Evolutionary conservation across 2,797 vertebrate genomes (phyloP).

Genomic region (Astyanax mexicanus): DNA sequence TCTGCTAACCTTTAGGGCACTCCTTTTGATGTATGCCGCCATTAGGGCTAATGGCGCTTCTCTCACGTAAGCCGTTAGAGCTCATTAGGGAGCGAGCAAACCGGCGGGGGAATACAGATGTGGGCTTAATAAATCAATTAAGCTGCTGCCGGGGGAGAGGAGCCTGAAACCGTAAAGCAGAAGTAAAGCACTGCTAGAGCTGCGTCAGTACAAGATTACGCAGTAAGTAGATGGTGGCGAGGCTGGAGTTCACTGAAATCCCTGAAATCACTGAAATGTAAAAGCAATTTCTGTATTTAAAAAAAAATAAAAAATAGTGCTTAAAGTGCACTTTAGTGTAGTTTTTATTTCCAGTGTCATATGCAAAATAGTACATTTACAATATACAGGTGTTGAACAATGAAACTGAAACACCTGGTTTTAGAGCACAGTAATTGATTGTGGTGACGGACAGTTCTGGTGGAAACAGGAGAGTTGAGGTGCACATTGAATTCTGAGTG

Average conservation of each 20-base stretch:
- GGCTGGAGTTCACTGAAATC: no score
- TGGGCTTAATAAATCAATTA: conserved; percentile 85
- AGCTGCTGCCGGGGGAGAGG: conserved; percentile 72
- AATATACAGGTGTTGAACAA: no score
- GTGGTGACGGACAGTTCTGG: no score
- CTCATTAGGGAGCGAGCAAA: conserved; percentile 86
- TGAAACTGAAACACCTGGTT: no score
- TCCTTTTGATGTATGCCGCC: conserved; percentile 70
- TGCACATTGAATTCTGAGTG: no score
- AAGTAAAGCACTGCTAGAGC: conserved; percentile 57
- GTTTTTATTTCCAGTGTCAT: no score
- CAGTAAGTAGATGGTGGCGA: not conserved
- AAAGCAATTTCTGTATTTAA: no score
- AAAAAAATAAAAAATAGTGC: no score
- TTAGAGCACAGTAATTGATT: no score
- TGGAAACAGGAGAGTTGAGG: no score
- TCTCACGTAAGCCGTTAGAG: conserved; percentile 87
- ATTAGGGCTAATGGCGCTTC: conserved; percentile 86
- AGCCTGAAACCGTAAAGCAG: conserved; percentile 75
- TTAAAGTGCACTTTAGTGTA: no score
- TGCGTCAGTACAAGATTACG: conserved; percentile 46
- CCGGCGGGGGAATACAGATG: conserved; percentile 80
- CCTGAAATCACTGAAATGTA: conserved; percentile 15
- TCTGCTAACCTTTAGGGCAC: conserved; percentile 81
- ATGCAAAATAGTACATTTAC: no score